Evolutionary conservation across 2,113 vertebrate genomes (phyloP).

Genomic region (Pandion haliaetus): DNA sequence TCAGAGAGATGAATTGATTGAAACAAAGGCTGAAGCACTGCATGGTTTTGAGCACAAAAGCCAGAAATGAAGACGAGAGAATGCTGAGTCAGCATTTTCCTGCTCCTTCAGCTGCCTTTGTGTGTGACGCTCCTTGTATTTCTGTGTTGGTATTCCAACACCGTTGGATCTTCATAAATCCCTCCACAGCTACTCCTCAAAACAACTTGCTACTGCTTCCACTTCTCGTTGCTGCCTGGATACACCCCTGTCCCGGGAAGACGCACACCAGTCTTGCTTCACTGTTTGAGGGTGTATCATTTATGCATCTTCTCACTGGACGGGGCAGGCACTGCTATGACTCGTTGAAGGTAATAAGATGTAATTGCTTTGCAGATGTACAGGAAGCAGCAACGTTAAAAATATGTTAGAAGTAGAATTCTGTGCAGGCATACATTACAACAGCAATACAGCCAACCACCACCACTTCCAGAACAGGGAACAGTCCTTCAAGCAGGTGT

Average conservation of each 20-base stretch:
- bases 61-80: not conserved
- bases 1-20: not conserved
- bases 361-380: not conserved
- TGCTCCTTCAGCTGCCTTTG: not conserved
- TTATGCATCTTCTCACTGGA: not conserved
- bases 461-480: not conserved
- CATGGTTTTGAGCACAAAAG: not conserved
- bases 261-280: not conserved
- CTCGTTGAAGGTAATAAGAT: not conserved
- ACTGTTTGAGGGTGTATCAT: not conserved
- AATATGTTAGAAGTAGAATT: not conserved
- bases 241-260: not conserved
- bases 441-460: not conserved
- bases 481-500: not conserved
- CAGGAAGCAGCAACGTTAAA: not conserved
- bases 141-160: not conserved
- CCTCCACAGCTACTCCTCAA: not conserved
- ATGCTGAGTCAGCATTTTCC: not conserved
- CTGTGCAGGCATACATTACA: not conserved
- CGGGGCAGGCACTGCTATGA: not conserved
- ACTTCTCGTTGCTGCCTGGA: not conserved
- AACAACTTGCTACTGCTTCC: not conserved
- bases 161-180: not conserved
- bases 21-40: not conserved
- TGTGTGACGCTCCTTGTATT: not conserved